Conservation (phyloP, 2,888 invertebrate genomes). For the Andrena marginata region DNA sequence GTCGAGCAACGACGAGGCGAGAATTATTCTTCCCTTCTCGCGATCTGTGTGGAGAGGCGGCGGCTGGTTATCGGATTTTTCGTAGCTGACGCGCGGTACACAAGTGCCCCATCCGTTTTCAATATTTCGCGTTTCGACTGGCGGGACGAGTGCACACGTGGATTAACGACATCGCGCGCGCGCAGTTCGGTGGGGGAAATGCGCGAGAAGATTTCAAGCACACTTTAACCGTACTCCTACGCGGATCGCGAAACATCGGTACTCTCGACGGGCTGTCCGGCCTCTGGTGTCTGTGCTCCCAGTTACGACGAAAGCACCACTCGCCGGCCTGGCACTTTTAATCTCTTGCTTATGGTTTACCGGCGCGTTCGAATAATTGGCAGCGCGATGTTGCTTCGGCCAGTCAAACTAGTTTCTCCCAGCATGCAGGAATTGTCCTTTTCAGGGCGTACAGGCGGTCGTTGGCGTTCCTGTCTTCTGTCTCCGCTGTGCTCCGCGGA, state of each 20-base stretch:
- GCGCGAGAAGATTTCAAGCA: constrained; percentile 19
- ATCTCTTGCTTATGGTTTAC: constrained; percentile 47
- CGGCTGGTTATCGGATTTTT: constrained; percentile 30
- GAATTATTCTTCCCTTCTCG: constrained; percentile 2
- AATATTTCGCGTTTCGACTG: constrained; percentile 41
- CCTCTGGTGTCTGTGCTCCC: background rate
- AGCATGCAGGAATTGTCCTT: constrained; percentile 12
- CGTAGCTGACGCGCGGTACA: background rate
- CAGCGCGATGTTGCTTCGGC: constrained; percentile 4
- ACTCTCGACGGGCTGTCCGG: constrained; percentile 5
- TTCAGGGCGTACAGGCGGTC: background rate
- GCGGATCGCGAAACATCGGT: constrained; percentile 33
- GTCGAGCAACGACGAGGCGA: background rate
- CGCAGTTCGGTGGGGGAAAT: background rate
- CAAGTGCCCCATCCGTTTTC: constrained; percentile 27
- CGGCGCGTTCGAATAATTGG: constrained; percentile 9
- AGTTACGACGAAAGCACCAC: constrained; percentile 34
- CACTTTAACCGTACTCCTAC: constrained; percentile 29
- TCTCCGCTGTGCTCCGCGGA: background rate
- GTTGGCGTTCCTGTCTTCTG: background rate
- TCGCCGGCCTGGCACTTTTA: constrained; percentile 35
- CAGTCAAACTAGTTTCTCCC: constrained; percentile 33
- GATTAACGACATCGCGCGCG: constrained; percentile 35
- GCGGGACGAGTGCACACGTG: background rate
- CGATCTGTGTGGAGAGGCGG: background rate